phyloP scores from a whole-genome alignment of 2,113 vertebrate genomes.

The Cyanoramphus novaezelandiae region DNA sequence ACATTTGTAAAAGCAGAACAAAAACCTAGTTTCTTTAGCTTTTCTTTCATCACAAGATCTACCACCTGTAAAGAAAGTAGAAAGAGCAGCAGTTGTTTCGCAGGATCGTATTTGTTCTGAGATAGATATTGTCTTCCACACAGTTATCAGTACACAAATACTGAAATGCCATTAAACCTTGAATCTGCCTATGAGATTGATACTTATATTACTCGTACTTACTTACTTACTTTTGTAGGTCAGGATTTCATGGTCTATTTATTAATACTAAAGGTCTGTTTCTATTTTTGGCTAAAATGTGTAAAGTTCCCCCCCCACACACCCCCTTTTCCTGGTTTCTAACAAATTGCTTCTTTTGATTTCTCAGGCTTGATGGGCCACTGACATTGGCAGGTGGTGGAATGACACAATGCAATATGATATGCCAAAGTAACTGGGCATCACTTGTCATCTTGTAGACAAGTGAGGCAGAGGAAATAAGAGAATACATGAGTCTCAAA shows the following conservation, averaged over 20 bases:
- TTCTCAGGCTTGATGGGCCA: constrained; percentile 48
- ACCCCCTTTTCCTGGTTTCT: not conserved
- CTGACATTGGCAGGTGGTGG: constrained; percentile 25
- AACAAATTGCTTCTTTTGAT: constrained; percentile 42
- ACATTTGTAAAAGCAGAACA: not conserved
- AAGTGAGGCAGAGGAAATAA: constrained; percentile 1
- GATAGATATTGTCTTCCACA: not conserved
- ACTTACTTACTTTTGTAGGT: not conserved
- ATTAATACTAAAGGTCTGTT: not conserved
- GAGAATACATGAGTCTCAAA: not conserved
- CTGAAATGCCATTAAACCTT: not conserved
- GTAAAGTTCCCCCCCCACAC: no score
- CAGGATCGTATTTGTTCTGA: not conserved
- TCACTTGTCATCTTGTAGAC: constrained; percentile 32
- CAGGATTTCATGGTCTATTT: not conserved
- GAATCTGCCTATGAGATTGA: not conserved
- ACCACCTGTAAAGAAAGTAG: not conserved
- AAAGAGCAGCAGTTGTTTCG: not conserved
- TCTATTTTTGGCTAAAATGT: not conserved
- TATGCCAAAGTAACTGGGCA: constrained; percentile 41
- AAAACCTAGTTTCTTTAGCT: not conserved
- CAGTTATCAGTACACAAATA: not conserved
- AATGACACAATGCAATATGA: constrained; percentile 31
- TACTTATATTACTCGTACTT: not conserved
- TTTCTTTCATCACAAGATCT: not conserved